Evolutionary conservation across 2,888 invertebrate genomes (phyloP).

Genomic region (Diachrysia chrysitis): DNA sequence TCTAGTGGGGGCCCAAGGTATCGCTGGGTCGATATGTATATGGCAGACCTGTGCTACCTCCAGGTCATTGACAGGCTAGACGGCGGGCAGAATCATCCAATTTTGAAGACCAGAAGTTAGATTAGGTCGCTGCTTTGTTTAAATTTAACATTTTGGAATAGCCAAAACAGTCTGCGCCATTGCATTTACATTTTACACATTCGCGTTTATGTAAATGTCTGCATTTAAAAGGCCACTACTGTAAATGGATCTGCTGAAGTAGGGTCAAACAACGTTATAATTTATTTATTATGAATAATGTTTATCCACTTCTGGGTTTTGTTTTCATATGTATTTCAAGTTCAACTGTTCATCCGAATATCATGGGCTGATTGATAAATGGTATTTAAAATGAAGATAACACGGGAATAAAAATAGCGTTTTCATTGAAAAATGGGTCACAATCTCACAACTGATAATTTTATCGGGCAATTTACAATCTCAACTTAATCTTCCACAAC

Average conservation of each 20-base stretch:
- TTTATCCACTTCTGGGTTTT: conserved; percentile 2
- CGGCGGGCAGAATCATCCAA: background rate
- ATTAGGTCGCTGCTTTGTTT: conserved; percentile 2
- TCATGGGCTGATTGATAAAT: conserved; percentile 1
- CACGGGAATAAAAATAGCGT: conserved; percentile 2
- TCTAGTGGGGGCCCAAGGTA: conserved; percentile 7
- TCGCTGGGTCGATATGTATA: background rate
- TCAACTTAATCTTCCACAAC: background rate
- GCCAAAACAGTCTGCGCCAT: conserved; percentile 28
- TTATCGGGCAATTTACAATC: conserved; percentile 27
- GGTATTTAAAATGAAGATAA: conserved; percentile 5
- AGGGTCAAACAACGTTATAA: conserved; percentile 21
- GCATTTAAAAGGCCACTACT: conserved; percentile 21
- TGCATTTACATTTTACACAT: conserved; percentile 26
- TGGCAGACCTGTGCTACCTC: conserved; percentile 5
- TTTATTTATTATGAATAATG: conserved; percentile 14
- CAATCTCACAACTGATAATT: conserved; percentile 6
- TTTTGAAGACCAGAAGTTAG: background rate
- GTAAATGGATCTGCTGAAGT: conserved; percentile 24
- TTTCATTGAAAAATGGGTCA: conserved; percentile 12
- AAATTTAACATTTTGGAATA: conserved; percentile 28
- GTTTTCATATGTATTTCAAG: conserved; percentile 5
- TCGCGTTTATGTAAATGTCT: conserved; percentile 13
- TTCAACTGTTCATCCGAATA: conserved; percentile 4
- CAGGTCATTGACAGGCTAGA: conserved; percentile 7